phyloP scores from a whole-genome alignment of 2,797 vertebrate genomes.

The Fratercula arctica region DNA sequence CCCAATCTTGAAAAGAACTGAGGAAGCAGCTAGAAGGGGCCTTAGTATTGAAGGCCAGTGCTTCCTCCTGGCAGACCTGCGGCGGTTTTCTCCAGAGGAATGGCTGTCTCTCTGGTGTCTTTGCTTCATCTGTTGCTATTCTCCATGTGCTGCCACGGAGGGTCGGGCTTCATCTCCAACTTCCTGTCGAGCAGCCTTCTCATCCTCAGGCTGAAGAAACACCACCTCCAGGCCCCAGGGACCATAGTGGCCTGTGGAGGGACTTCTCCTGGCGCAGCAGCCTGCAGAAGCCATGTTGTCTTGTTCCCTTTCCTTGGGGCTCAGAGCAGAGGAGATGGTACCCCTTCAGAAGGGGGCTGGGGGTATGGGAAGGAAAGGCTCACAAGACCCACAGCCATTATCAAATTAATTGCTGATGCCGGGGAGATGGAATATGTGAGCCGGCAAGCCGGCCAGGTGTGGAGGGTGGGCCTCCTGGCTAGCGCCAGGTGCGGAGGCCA shows the following conservation, averaged over 20 bases:
- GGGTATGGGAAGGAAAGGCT: neutral
- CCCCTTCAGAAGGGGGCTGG: no score
- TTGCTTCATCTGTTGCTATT: no score
- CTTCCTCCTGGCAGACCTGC: neutral
- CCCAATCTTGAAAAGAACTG: neutral
- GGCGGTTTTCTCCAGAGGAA: neutral
- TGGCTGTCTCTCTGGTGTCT: neutral
- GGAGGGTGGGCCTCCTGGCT: no score
- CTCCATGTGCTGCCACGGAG: rapidly evolving
- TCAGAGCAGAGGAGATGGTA: no score
- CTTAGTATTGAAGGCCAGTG: neutral
- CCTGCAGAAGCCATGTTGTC: no score
- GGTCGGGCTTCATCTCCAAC: neutral
- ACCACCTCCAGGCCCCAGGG: neutral
- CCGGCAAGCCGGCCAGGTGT: no score
- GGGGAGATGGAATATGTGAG: no score
- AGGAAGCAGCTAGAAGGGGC: neutral
- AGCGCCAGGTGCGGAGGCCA: no score
- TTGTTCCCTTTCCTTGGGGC: no score
- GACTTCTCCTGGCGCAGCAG: no score
- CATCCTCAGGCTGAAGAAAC: neutral
- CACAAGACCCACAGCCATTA: no score
- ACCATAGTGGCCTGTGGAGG: neutral
- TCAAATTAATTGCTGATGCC: no score
- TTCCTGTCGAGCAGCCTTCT: neutral